Evolutionary conservation across 2,888 invertebrate genomes (phyloP), one percentile per base, ranked within the genome.

Genomic region (Caenorhabditis sp.): DNA sequence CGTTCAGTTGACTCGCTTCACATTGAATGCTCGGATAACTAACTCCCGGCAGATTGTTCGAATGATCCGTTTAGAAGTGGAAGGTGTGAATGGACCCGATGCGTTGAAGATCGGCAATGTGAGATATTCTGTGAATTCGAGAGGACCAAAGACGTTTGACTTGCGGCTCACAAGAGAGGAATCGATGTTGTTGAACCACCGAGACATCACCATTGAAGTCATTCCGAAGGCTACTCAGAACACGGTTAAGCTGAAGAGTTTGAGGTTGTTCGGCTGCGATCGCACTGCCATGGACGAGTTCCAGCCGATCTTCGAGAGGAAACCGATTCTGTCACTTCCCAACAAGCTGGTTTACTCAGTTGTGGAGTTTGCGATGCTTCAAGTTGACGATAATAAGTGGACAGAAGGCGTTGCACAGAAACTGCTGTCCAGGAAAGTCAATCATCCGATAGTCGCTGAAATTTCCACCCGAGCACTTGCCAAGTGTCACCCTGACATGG

Each of bases 21-120:
- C 60, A 1, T 24, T 85, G 9, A 44, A 13, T 2, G 62, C 82
- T 1, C 65, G 77, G 9, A 47, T 83, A 0, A 65, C 67, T 3
- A 84, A 87, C 56, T 61, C 78, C 4, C 74, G 80, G n/a, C 71
- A 65, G 44, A 70, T 83, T 8, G 81, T 82, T 8, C 50, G 84
- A 58, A 78, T 72, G 37, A 37, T 87, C 15, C 67, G 87, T 22
- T 26, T 87, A 1, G 85, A 85, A 60, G 83, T 87, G 15, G 74
- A 74, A 8, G 84, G 78, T 6, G 22, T 22, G 1, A 76, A 37
- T 8, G 74, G 69, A 4, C 83, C 83, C n/a, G 76, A 67, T 0
- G 51, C n/a, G 11, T 15, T 65, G 13, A 64, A 61, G 53, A 53
- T 70, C 11, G 60, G 60, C 1, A 58, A 47, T 11, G 56, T 56